Percentiles rank a stretch among this genome's conserved stretches.
phyloP scores from a whole-genome alignment of 1,140 invertebrate species.

The Myzus persicae region DNA sequence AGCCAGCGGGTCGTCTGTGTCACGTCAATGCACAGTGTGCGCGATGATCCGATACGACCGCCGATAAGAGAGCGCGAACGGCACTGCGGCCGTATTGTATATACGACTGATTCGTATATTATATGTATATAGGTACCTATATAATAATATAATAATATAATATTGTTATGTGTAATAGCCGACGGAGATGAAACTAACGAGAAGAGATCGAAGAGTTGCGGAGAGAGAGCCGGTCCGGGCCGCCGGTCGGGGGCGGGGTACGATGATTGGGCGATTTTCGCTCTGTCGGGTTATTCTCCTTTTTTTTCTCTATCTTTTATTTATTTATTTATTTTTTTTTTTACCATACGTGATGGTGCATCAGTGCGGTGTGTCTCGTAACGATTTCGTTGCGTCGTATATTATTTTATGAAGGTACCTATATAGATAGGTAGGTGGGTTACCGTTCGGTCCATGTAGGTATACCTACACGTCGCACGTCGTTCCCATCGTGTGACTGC shows the following conservation, averaged over 20 bases:
- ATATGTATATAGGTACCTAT: not conserved
- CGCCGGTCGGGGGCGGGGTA: not conserved
- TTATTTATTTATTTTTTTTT: constrained; percentile 24
- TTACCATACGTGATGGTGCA: not conserved
- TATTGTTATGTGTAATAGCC: no score
- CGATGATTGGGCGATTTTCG: constrained; percentile 51
- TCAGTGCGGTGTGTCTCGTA: constrained; percentile 6
- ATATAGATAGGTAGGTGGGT: not conserved
- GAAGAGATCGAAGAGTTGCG: not conserved
- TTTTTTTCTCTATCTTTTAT: not conserved
- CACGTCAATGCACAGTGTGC: not conserved
- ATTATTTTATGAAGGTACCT: not conserved
- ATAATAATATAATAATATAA: not conserved
- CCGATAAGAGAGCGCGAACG: not conserved
- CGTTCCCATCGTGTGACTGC: constrained; percentile 27
- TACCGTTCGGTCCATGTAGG: not conserved
- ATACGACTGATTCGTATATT: not conserved
- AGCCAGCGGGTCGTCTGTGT: constrained; percentile 33
- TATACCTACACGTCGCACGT: not conserved
- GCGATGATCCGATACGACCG: constrained; percentile 37
- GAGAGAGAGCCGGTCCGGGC: not conserved
- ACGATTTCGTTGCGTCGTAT: constrained; percentile 46
- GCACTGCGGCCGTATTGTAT: not conserved
- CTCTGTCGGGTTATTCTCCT: not conserved
- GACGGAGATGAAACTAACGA: constrained; percentile 22